phyloP scores from a whole-genome alignment of 1,140 invertebrate species.

The Araneus ventricosus region DNA sequence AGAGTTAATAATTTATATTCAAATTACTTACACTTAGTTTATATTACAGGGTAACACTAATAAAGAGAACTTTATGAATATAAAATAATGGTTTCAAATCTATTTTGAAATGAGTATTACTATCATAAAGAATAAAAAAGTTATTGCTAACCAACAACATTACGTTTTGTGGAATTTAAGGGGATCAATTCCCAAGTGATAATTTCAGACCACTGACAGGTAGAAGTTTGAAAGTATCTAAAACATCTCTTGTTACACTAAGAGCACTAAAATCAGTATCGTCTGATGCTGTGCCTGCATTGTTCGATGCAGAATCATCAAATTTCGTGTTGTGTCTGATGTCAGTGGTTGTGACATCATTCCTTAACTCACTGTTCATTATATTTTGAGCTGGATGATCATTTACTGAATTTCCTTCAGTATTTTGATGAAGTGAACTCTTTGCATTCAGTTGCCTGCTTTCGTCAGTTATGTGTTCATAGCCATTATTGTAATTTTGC shows the following conservation, averaged over 20 bases:
- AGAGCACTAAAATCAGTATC: not conserved
- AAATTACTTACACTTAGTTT: no score
- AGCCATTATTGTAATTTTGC: not conserved
- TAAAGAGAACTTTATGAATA: no score
- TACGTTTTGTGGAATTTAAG: no score
- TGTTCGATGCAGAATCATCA: not conserved
- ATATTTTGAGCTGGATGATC: not conserved
- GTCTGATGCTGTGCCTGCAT: not conserved
- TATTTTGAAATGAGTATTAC: no score
- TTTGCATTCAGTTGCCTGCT: not conserved
- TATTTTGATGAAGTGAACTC: not conserved
- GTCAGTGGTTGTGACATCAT: not conserved
- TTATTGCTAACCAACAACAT: no score
- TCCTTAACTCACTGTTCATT: not conserved
- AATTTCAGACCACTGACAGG: not conserved
- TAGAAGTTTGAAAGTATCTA: not conserved
- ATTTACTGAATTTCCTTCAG: not conserved
- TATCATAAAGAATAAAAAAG: no score
- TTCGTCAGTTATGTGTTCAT: not conserved
- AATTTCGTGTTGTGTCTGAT: not conserved
- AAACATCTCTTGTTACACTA: not conserved
- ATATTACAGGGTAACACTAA: no score
- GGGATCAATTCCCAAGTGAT: not conserved
- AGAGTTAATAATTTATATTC: no score
- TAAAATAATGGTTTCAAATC: no score